Conservation (phyloP, 37 sponge, comb jelly and placozoan genomes). For the Geodia barretti region DNA sequence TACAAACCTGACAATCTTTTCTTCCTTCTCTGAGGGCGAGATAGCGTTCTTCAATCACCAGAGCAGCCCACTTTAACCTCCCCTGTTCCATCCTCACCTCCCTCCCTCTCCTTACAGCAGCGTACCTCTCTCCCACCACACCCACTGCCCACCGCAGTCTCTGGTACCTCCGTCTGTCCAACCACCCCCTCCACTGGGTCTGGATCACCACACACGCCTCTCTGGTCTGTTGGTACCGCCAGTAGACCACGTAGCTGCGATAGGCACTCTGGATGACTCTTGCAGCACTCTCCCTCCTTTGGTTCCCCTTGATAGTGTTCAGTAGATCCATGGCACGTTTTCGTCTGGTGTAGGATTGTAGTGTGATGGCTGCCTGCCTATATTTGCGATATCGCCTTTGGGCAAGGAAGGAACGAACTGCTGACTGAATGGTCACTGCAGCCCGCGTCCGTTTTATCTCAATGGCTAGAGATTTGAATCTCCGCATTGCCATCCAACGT, state of each 20-base stretch:
- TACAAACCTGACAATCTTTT: neutral
- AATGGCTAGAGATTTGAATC: neutral
- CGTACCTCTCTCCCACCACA: neutral
- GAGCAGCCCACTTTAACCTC: neutral
- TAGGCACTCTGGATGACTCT: conserved; percentile 14
- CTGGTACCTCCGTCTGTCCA: neutral
- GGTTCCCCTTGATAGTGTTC: neutral
- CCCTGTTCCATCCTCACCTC: neutral
- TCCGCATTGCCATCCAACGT: neutral
- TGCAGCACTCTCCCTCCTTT: conserved; percentile 2
- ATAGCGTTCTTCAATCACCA: neutral
- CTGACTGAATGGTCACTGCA: conserved; percentile 16
- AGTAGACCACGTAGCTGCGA: neutral
- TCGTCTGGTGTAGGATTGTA: conserved; percentile 6
- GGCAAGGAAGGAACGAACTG: conserved; percentile 11
- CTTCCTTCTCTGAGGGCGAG: neutral
- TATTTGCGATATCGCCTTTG: neutral
- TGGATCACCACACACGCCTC: conserved; percentile 18
- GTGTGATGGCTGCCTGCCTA: neutral
- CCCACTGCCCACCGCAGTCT: neutral
- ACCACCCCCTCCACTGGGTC: conserved; percentile 12
- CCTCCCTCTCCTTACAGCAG: conserved; percentile 1
- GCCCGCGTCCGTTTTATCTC: neutral
- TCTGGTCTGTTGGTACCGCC: neutral
- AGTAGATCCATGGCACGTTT: neutral